phyloP scores from a whole-genome alignment of 2,888 invertebrate species.

The Calameuta idolon region DNA sequence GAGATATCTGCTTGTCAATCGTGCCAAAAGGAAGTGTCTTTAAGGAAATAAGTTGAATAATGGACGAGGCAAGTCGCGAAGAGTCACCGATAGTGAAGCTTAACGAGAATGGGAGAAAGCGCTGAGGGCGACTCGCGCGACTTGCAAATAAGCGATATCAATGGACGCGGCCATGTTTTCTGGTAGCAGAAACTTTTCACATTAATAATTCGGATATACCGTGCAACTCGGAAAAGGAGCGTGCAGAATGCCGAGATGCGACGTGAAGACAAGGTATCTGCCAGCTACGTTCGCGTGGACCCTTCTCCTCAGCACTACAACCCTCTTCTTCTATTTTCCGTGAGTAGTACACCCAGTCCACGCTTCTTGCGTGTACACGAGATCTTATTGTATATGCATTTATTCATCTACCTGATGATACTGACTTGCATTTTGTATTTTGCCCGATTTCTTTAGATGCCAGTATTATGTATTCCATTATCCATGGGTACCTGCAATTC shows the following conservation, averaged over 20 bases:
- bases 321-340: conserved; percentile 97
- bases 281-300: conserved; percentile 99
- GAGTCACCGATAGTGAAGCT: conserved; percentile 32
- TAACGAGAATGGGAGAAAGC: conserved; percentile 40
- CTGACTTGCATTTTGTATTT: background rate
- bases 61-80: conserved; percentile 40
- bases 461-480: conserved; percentile 85
- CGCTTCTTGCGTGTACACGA: conserved; percentile 10
- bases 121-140: conserved; percentile 35
- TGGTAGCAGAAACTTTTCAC: conserved; percentile 63
- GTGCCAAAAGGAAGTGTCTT: conserved; percentile 41
- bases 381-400: background rate
- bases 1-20: background rate
- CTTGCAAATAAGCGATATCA: conserved; percentile 42
- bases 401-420: background rate
- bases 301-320: conserved; percentile 91
- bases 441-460: conserved; percentile 75
- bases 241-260: conserved; percentile 92
- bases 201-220: conserved; percentile 36
- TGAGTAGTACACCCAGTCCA: conserved; percentile 73
- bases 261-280: conserved; percentile 95
- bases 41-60: conserved; percentile 47
- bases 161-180: conserved; percentile 67
- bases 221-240: conserved; percentile 27
- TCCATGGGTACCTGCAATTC: conserved; percentile 92